Evolutionary conservation across 2,888 invertebrate species (phyloP), one percentile per base, ranked within the genome.

Genomic region (Ptilodon capucinus): DNA sequence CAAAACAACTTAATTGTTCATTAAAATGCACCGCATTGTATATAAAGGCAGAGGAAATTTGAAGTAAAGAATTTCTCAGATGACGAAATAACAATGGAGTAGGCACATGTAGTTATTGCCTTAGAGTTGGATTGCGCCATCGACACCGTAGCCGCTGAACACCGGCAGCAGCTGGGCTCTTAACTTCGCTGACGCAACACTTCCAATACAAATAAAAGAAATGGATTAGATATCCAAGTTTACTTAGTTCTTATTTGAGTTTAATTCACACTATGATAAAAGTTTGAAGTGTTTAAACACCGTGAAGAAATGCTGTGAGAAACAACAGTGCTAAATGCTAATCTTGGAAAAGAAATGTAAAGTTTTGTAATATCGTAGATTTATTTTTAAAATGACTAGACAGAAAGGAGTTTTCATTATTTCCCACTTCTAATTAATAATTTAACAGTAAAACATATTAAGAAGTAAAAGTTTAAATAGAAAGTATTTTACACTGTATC

Each of bases 1-100:
- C 23, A 9, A 23, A 23, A 23, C 16, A 7, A 34, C 34, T 14
- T 8, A 18, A 38, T 11, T 19, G 32, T 41, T 18, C 3, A n/a
- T 1, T 28, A n/a, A 21, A 39, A 39, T 21, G 8, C 21, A 21
- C 21, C 45, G 4, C 47, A 55, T 57, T 55, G 46, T 48, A 46
- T 30, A 54, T 45, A 49, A 50, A 32, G 43, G 39, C 34, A 48
- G 42, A 52, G 46, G 53, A 57, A 63, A 40, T 14, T n/a, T 19
- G 11, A 38, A 28, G 47, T 56, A 57, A 60, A 65, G 51, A 68
- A 65, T 67, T 68, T 70, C 67, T 63, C 62, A 60, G 56, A 57
- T 74, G 66, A 68, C 60, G 72, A 68, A 67, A 66, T 58, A 58
- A 61, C 60, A 66, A 67, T 64, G 52, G 56, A 56, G 50, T 51